Base-by-base conservation (phyloP, 2,888 invertebrate species). In the Xestia sexstrigata region DNA sequence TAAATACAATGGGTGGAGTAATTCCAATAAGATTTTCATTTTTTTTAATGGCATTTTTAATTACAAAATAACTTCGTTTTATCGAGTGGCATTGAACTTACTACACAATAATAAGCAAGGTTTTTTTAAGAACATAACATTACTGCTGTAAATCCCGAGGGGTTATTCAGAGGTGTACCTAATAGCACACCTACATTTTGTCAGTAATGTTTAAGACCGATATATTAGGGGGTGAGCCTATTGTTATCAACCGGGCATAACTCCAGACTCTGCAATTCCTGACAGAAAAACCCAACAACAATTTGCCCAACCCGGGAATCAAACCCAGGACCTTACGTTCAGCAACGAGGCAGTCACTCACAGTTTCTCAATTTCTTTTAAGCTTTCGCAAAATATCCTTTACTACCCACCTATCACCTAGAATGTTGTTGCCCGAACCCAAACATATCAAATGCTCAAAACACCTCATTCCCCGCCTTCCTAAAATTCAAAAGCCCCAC, bases 371-470 rank as follows among this genome's bases (percentile, higher is more conserved):
- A 23, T 23, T 52, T 52, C 23, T 23, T 3, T 52, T 52, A 2
- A 23, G 23, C 23, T 52, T 2, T 9, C 49, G 23, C 9, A n/a
- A 55, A 13, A 7, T 58, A 26, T 15, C 26, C 15, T 26, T 15
- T 26, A 52, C 5, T n/a, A n/a, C 13, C 5, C 0, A 4, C 15
- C 0, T 26, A 30, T 17, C 20, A 20, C 23, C 1, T 5, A 26
- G 7, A 26, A 66, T 6, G 3, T 23, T 17, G 4, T 42, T 0
- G 0, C 55, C 3, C 5, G 0, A n/a, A 2, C 11, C n/a, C 42
- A 45, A 9, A 7, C 11, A 17, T 52, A 65, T 8, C 23, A 0
- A 45, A 45, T n/a, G 0, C 15, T 20, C 26, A 67, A n/a, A 67
- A 35, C 2, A 60, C 17, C 47, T 55, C 17, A 62, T 47, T 66